These are phyloP conservation scores for Fistularia tabacaria DNA, from an alignment of 2,797 vertebrate species.

Conservation along the genomic window DNA sequence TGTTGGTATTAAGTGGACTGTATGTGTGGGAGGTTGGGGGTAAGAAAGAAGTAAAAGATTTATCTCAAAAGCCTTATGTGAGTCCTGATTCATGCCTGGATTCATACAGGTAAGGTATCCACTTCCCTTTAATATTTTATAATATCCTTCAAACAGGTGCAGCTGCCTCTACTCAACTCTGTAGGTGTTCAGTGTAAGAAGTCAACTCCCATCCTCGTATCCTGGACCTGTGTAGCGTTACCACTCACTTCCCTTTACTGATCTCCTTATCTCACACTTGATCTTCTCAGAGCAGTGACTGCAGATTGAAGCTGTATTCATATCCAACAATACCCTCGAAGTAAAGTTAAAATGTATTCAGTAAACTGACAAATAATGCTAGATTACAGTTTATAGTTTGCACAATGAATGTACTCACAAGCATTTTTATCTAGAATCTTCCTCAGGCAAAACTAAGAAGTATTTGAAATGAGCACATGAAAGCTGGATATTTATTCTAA, in stretches of 20 bases:
- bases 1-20: no score
- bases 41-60: constrained; percentile 33
- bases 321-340: constrained; percentile 19
- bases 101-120: constrained; percentile 71
- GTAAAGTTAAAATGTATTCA: constrained; percentile 5
- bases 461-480: constrained; percentile 32
- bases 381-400: not conserved
- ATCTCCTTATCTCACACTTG: constrained; percentile 47
- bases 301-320: constrained; percentile 32
- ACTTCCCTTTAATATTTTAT: constrained; percentile 80
- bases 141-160: constrained; percentile 72
- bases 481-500: not conserved
- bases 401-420: constrained; percentile 13
- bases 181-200: constrained; percentile 45
- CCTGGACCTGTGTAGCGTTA: constrained; percentile 62
- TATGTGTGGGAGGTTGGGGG: not conserved
- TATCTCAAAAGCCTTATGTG: constrained; percentile 47
- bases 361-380: no score
- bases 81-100: constrained; percentile 63
- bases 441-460: constrained; percentile 1
- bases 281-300: constrained; percentile 49
- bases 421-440: constrained; percentile 10
- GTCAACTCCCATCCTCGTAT: constrained; percentile 57
- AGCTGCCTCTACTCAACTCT: constrained; percentile 53
- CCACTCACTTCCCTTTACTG: constrained; percentile 32